phyloP scores from a whole-genome alignment of 2,797 vertebrate genomes.

The Falco naumanni region DNA sequence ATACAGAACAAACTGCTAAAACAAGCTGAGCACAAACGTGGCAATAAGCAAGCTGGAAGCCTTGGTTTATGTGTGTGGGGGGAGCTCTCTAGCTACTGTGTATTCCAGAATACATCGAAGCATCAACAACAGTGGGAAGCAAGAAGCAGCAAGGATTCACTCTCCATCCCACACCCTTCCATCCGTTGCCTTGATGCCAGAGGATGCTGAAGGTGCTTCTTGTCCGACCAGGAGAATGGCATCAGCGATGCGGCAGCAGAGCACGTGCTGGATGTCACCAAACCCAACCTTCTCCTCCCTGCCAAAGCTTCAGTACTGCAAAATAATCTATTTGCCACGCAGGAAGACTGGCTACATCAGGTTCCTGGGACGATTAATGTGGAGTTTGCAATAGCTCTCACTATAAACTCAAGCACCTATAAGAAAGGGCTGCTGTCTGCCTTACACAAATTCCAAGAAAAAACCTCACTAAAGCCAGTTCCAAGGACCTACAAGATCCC shows the following conservation, averaged over 20 bases:
- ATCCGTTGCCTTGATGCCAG: fast-evolving
- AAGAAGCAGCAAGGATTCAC: neutral
- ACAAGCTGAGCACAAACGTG: neutral
- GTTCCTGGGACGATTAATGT: neutral
- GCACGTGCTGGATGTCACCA: neutral
- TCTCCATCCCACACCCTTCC: neutral
- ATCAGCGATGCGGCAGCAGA: neutral
- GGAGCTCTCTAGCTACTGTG: neutral
- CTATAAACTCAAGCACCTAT: neutral
- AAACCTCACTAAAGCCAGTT: neutral
- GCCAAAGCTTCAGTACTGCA: neutral
- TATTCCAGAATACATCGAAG: neutral
- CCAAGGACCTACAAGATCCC: neutral
- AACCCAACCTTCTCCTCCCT: neutral
- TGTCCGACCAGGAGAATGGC: fast-evolving
- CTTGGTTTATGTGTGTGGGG: neutral
- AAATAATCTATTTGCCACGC: fast-evolving
- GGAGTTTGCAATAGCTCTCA: neutral
- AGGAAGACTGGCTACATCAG: neutral
- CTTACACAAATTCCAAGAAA: neutral
- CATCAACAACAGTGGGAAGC: neutral
- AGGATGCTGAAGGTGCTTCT: neutral
- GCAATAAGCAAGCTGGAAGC: neutral
- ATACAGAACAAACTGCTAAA: neutral
- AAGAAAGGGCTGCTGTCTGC: neutral